A percentile compares a stretch with the other conserved stretches of the same genome.
These are phyloP conservation scores for Mixornis gularis DNA, from an alignment of 2,113 vertebrate species.

Conservation along the genomic window DNA sequence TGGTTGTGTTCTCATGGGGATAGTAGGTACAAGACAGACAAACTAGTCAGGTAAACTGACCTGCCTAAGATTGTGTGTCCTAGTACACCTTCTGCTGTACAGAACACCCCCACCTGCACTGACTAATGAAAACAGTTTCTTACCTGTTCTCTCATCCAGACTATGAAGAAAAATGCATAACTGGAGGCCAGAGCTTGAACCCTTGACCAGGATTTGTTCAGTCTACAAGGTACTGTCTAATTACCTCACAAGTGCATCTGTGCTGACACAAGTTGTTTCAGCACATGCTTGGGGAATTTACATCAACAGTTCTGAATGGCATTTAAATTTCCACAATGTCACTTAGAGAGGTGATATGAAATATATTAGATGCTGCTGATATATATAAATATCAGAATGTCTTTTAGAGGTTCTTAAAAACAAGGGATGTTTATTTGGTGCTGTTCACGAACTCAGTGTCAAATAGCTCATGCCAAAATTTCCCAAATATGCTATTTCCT, in stretches of 20 bases:
- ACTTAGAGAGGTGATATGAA: neutral
- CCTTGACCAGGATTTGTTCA: accelerated
- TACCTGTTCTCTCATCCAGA: neutral
- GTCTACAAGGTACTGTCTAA: neutral
- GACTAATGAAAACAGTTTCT: neutral
- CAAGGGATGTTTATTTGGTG: accelerated
- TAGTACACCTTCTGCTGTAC: neutral
- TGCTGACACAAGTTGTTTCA: neutral
- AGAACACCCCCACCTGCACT: neutral
- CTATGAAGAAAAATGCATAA: neutral
- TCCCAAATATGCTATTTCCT: neutral
- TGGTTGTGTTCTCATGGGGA: neutral
- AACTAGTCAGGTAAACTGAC: neutral
- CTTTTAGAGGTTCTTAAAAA: neutral
- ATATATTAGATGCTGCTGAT: neutral
- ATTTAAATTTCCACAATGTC: neutral
- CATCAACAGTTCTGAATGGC: neutral
- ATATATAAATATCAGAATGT: neutral
- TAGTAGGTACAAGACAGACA: neutral
- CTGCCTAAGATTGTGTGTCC: neutral
- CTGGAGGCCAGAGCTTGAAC: neutral
- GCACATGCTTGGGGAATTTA: neutral
- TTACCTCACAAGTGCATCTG: neutral
- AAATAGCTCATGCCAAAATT: neutral
- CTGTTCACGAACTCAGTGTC: neutral